Conservation (phyloP, 2,888 invertebrate species). For the Lysandra bellargus region DNA sequence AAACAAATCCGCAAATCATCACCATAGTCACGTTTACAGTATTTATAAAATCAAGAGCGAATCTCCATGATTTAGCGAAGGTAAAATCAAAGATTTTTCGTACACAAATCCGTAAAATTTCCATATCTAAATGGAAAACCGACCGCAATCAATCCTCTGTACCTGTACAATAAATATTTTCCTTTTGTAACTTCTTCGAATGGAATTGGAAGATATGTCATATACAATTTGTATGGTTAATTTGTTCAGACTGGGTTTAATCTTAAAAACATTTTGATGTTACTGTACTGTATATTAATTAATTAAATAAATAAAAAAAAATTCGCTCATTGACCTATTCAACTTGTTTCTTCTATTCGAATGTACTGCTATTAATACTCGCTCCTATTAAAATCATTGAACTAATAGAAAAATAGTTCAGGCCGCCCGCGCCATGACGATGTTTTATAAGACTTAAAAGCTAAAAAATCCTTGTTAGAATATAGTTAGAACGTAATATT, state of each 20-base stretch:
- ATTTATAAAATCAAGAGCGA: not conserved
- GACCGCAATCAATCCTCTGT: constrained; percentile 80
- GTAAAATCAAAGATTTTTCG: constrained; percentile 76
- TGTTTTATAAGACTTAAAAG: no score
- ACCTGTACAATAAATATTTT: constrained; percentile 80
- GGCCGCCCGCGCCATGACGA: no score
- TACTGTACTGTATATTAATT: no score
- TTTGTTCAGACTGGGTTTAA: not conserved
- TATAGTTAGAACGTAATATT: no score
- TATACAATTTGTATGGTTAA: not conserved
- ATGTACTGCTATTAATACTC: no score
- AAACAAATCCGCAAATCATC: not conserved
- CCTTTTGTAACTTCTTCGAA: constrained; percentile 49
- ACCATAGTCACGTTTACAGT: not conserved
- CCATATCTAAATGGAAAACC: constrained; percentile 81
- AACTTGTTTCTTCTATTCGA: no score
- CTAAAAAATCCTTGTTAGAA: no score
- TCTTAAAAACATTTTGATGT: no score
- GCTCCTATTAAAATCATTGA: no score
- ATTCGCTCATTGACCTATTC: no score
- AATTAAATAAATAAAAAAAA: no score
- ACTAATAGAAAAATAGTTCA: no score
- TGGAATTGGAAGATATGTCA: not conserved
- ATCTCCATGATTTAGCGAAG: constrained; percentile 66
- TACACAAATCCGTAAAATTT: constrained; percentile 78